These are phyloP conservation scores for Sesia bembeciformis DNA, from an alignment of 2,888 invertebrate genomes.

Conservation along the genomic window DNA sequence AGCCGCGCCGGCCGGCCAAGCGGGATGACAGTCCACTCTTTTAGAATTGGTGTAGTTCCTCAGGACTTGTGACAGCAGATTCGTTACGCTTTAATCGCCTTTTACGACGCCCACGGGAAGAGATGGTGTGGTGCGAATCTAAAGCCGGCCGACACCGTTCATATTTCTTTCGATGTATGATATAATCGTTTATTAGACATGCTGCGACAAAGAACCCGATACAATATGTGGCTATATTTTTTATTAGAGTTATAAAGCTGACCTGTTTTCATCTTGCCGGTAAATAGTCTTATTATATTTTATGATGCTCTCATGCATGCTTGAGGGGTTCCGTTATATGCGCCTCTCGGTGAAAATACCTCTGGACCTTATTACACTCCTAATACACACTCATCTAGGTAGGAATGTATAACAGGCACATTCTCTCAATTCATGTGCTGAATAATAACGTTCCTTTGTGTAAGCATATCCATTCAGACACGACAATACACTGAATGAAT, in stretches of 20 bases:
- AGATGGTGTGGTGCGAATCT: too few species aligned
- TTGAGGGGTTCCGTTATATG: slow-evolving; percentile 45
- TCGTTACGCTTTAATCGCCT: too few species aligned
- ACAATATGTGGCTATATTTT: not conserved
- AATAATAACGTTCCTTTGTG: not conserved
- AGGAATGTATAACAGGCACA: not conserved
- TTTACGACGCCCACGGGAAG: too few species aligned
- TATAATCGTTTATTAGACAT: too few species aligned
- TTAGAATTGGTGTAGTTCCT: too few species aligned
- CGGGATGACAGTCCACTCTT: too few species aligned
- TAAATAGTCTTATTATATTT: slow-evolving; percentile 67
- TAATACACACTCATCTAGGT: not conserved
- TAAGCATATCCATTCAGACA: not conserved
- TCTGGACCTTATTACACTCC: slow-evolving; percentile 47
- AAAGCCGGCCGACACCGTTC: too few species aligned
- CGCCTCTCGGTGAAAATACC: slow-evolving; percentile 40
- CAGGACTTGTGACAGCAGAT: too few species aligned
- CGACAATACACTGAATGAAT: not conserved
- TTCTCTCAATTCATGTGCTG: not conserved
- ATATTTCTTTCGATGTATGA: too few species aligned
- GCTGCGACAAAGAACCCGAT: too few species aligned
- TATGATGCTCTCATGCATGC: slow-evolving; percentile 52
- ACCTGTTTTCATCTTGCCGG: slow-evolving; percentile 30
- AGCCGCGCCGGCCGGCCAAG: too few species aligned
- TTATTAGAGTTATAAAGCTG: slow-evolving; percentile 13